Percentiles rank a stretch among this genome's conserved stretches.
These are phyloP conservation scores for Peromyscus melanophrys DNA, from an alignment of 2,797 vertebrate species.

Conservation along the genomic window DNA sequence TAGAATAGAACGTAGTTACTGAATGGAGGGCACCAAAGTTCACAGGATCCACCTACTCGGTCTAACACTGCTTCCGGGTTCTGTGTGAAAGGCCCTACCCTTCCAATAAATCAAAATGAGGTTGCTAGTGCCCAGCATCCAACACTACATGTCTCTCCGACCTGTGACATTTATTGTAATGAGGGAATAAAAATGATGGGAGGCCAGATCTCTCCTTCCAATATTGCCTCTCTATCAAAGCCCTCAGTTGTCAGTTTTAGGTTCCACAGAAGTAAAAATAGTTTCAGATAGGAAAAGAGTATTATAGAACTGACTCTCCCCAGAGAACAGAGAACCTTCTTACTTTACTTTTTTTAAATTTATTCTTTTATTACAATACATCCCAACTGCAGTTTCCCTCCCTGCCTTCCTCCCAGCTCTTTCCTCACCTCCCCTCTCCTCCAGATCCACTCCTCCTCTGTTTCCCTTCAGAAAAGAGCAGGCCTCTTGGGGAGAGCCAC, in stretches of 20 bases:
- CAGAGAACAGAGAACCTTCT: background rate
- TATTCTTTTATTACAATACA: background rate
- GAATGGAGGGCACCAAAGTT: background rate
- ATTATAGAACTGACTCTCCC: slow-evolving; percentile 4
- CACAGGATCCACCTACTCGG: background rate
- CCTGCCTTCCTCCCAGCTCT: background rate
- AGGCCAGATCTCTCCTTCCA: background rate
- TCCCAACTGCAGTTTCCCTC: background rate
- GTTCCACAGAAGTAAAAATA: slow-evolving; percentile 50
- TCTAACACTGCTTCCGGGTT: background rate
- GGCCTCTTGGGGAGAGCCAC: background rate
- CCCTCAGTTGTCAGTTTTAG: slow-evolving; percentile 47
- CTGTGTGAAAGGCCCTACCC: background rate
- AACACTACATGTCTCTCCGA: background rate
- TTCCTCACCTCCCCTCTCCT: background rate
- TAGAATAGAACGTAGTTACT: background rate
- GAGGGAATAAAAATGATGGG: background rate
- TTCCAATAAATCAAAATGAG: slow-evolving; percentile 11
- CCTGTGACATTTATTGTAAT: background rate
- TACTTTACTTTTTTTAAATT: background rate
- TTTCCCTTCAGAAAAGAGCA: background rate
- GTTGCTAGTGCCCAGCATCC: background rate
- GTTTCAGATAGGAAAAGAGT: slow-evolving; percentile 36
- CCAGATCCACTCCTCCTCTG: background rate
- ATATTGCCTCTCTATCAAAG: slow-evolving; percentile 34